Evolutionary conservation across 1,140 invertebrate species (phyloP).

Genomic region (Wasmannia auropunctata): DNA sequence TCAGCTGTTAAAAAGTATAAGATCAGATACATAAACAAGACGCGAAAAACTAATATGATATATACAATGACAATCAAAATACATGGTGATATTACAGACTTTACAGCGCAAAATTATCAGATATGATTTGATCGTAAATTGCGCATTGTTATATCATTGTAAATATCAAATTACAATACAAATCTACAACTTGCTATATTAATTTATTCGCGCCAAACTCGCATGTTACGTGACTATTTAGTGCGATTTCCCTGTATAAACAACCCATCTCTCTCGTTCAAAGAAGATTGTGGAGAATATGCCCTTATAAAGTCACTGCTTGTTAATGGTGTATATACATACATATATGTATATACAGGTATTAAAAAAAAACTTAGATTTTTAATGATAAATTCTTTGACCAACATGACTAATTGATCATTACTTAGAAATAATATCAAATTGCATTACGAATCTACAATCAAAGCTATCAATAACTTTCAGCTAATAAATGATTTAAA

Average conservation of each 20-base stretch:
- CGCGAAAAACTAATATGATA: neutral
- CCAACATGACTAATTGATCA: neutral
- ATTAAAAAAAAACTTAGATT: neutral
- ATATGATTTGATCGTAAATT: neutral
- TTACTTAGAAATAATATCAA: neutral
- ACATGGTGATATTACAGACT: neutral
- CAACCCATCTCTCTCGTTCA: neutral
- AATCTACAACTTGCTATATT: constrained; percentile 49
- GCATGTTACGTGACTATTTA: neutral
- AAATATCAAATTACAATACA: constrained; percentile 34
- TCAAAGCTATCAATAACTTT: neutral
- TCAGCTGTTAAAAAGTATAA: neutral
- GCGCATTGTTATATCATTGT: neutral
- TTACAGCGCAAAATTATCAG: neutral
- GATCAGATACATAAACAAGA: neutral
- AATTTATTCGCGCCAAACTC: neutral
- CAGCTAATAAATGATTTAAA: neutral
- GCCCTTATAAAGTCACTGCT: constrained; percentile 78
- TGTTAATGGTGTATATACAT: constrained; percentile 75
- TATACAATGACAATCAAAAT: constrained; percentile 15
- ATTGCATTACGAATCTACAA: neutral
- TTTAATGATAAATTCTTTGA: constrained; percentile 44
- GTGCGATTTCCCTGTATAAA: neutral
- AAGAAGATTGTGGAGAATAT: constrained; percentile 46
- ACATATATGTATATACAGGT: constrained; percentile 71